phyloP scores from a whole-genome alignment of 2,888 invertebrate species.

The Drosophila diplacantha region DNA sequence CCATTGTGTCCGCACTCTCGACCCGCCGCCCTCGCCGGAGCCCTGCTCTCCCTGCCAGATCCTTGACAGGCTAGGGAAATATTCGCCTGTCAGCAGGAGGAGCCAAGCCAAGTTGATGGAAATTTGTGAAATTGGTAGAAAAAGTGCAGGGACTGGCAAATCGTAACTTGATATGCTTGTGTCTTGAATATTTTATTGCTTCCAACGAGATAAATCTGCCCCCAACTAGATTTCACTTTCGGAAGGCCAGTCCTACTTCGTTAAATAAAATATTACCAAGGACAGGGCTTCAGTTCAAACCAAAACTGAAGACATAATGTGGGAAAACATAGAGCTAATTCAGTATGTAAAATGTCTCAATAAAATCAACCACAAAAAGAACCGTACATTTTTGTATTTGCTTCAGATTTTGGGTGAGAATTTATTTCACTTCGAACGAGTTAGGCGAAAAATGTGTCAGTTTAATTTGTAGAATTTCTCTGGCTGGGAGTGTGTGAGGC shows the following conservation, averaged over 20 bases:
- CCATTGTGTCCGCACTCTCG: conserved; percentile 18
- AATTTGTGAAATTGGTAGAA: conserved; percentile 42
- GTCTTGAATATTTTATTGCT: conserved; percentile 46
- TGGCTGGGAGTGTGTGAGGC: background rate
- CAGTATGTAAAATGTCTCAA: background rate
- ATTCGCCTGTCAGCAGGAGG: conserved; percentile 46
- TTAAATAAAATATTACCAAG: conserved; percentile 24
- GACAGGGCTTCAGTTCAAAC: background rate
- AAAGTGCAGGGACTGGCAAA: conserved; percentile 36
- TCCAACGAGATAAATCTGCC: conserved; percentile 20
- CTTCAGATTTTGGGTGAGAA: conserved; percentile 1
- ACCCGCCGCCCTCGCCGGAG: background rate
- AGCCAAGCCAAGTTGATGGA: conserved; percentile 39
- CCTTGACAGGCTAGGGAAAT: conserved; percentile 31
- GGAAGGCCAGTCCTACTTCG: background rate
- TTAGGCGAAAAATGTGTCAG: background rate
- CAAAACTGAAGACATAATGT: conserved; percentile 5
- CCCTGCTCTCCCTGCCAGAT: background rate
- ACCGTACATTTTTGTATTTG: background rate
- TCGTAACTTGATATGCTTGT: conserved; percentile 45
- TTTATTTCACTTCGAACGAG: background rate
- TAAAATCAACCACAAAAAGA: background rate
- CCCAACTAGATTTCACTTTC: conserved; percentile 5
- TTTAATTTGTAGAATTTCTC: conserved; percentile 1
- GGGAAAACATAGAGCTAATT: conserved; percentile 1